These are phyloP conservation scores for Scophthalmus maximus DNA, from an alignment of 2,113 vertebrate species.

Conservation along the genomic window DNA sequence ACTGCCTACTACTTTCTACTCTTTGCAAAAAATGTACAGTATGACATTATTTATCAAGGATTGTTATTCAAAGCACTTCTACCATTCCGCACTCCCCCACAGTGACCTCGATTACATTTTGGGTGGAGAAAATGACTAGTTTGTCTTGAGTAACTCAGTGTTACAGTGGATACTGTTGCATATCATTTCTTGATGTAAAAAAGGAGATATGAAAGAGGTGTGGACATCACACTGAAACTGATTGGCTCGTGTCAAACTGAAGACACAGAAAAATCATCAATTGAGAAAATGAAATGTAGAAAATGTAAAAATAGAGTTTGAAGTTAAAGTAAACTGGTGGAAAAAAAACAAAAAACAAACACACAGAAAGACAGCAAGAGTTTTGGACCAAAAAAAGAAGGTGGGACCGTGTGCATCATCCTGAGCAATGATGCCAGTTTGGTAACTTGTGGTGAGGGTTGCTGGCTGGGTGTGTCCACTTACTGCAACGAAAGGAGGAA, in stretches of 20 bases:
- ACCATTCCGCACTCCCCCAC: not conserved
- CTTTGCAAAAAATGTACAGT: not conserved
- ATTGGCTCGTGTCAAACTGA: no score
- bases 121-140: conserved; percentile 18
- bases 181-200: not conserved
- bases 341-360: no score
- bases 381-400: not conserved
- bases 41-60: not conserved
- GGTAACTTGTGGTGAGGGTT: conserved; percentile 71
- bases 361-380: not conserved
- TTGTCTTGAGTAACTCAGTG: not conserved
- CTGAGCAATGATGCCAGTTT: conserved; percentile 53
- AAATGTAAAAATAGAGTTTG: not conserved
- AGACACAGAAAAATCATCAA: not conserved
- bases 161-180: not conserved
- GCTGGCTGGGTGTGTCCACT: conserved; percentile 71
- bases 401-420: not conserved
- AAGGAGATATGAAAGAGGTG: conserved; percentile 41
- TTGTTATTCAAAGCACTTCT: not conserved
- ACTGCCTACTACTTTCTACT: not conserved
- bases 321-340: not conserved
- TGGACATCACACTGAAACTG: no score
- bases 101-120: not conserved
- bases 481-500: conserved; percentile 68
- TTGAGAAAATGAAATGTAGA: not conserved